Base-by-base conservation (phyloP, 2,113 vertebrate species). In the Hystrix brachyura region DNA sequence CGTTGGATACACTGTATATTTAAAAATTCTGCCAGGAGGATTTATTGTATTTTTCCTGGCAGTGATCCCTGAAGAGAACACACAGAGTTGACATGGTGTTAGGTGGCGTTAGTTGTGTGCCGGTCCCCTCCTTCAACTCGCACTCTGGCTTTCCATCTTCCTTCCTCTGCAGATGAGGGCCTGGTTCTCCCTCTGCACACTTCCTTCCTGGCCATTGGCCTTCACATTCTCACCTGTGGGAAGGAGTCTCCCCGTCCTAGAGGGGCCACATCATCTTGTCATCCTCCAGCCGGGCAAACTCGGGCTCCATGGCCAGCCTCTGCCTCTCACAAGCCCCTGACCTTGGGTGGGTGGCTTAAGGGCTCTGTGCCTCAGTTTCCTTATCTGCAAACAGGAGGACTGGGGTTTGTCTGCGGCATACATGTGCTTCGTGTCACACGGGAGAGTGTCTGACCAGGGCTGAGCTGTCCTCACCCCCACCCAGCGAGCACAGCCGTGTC, bases 1-100 rank as follows among this genome's bases (percentile, higher is more conserved):
- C 8, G 15, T 72, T 82, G 69, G 60, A 0, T 62, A 62, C 67
- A 90, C 0, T 62, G 0, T 43, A 29, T 34, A 87, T 95, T 80
- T 90, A 67, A 97, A 97, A 90, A 27, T n/a, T 91, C 76, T 95
- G 32, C 18, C 79, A 27, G 43, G n/a, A 71, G 23, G 82, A 43
- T 29, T 0, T 87, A 43, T 85, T 96, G 74, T 82, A 97, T 34
- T 34, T 27, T 87, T 97, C 29, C 38, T 78, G 55, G 59, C 51
- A 48, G 25, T 51, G 69, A 93, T 74, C 69, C 59, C 82, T 9
- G 11, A 95, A 67, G 96, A 96, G 92, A 59, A 57, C 82, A 59
- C 19, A 90, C 81, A 79, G 53, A 25, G 55, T 27, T 57, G 78
- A 2, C 38, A 2, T 14, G 4, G 2, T 17, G 38, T 38, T 38